phyloP scores from a whole-genome alignment of 2,797 vertebrate species.

The Notolabrus celidotus region DNA sequence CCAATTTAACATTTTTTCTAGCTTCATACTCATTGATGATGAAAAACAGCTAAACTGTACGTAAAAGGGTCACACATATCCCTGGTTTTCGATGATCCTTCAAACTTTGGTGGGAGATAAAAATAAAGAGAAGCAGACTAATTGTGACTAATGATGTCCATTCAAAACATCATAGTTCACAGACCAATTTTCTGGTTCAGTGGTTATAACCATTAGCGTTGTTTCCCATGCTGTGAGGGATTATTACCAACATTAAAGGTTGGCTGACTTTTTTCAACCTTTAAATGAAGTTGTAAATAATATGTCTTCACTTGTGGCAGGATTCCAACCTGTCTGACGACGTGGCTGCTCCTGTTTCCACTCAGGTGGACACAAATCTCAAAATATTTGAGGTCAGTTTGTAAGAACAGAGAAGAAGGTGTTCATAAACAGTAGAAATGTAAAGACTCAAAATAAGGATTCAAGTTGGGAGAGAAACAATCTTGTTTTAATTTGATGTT shows the following conservation, averaged over 20 bases:
- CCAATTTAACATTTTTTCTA: too few species aligned
- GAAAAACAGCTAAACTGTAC: too few species aligned
- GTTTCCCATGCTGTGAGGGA: not conserved
- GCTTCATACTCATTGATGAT: too few species aligned
- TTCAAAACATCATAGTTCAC: not conserved
- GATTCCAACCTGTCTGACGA: not conserved
- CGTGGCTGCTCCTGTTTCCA: too few species aligned
- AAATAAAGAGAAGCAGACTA: not conserved
- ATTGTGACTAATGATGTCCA: not conserved
- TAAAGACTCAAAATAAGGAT: too few species aligned
- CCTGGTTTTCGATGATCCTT: too few species aligned
- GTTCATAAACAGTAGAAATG: not conserved
- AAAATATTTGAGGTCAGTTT: not conserved
- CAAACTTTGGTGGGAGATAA: too few species aligned
- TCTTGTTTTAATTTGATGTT: not conserved
- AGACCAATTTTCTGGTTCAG: not conserved
- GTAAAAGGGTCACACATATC: too few species aligned
- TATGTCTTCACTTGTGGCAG: not conserved
- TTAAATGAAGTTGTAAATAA: not conserved
- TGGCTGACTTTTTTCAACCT: not conserved
- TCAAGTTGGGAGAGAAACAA: not conserved
- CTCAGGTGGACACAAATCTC: too few species aligned
- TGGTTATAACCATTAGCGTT: not conserved
- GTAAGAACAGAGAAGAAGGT: not conserved
- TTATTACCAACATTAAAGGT: not conserved